A percentile compares a stretch with the other conserved stretches of the same genome.
These are phyloP conservation scores for Erpobdella octoculata DNA, from an alignment of 2,888 invertebrate genomes.

Conservation along the genomic window DNA sequence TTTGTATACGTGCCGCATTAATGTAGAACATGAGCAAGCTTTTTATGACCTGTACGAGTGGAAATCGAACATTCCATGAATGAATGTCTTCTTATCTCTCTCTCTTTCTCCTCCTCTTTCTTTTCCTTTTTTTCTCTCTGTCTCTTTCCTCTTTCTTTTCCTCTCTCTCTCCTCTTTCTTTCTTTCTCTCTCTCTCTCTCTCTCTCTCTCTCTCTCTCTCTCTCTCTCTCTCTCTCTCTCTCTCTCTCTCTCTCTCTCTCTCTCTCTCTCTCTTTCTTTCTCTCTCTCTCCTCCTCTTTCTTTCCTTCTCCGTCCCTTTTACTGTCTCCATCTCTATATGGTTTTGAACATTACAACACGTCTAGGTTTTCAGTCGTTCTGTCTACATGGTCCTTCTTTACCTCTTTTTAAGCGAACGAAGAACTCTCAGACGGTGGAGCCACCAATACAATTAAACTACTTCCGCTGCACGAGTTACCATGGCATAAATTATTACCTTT, in stretches of 20 bases:
- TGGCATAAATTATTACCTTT: too few species aligned
- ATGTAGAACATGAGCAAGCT: too few species aligned
- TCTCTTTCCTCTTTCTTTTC: neutral
- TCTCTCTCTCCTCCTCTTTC: neutral
- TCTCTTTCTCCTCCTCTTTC: neutral
- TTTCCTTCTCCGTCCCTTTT: neutral
- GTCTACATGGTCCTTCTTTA: too few species aligned
- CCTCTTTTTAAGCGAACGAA: too few species aligned
- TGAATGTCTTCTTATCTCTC: neutral
- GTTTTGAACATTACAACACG: too few species aligned
- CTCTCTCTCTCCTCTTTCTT: neutral
- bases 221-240: neutral
- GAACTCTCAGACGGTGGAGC: too few species aligned
- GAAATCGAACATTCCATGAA: too few species aligned
- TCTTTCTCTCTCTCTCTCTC: neutral
- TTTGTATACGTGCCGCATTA: too few species aligned
- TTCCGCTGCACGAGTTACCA: too few species aligned
- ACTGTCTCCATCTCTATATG: neutral
- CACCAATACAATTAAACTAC: too few species aligned
- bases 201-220: neutral
- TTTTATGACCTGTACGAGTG: too few species aligned
- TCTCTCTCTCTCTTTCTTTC: neutral
- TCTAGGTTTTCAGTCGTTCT: too few species aligned
- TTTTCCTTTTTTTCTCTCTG: neutral
- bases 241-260: neutral